A percentile compares a stretch with the other conserved stretches of the same genome.
phyloP scores from a whole-genome alignment of 2,888 invertebrate species.

The Seira sanloemensis region DNA sequence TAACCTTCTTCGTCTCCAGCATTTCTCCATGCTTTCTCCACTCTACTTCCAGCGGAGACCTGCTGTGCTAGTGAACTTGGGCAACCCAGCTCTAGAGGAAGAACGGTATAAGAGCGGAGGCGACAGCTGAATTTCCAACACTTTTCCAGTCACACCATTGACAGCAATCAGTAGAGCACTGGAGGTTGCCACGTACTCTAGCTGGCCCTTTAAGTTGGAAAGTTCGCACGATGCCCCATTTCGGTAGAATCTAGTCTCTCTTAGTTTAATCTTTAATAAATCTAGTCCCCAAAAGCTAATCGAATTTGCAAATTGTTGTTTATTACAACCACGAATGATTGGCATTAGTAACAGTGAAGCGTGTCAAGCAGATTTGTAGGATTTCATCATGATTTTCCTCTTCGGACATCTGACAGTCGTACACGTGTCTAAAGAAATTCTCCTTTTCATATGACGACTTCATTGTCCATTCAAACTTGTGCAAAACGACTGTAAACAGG shows the following conservation, averaged over 20 bases:
- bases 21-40: not conserved
- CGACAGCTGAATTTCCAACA: not conserved
- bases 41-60: not conserved
- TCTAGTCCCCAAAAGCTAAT: no score
- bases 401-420: not conserved
- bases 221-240: not conserved
- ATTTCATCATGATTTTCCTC: not conserved
- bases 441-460: no score
- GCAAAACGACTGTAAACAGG: not conserved
- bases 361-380: not conserved
- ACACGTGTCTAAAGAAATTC: not conserved
- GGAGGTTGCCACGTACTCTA: not conserved
- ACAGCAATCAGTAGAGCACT: not conserved
- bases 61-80: slow-evolving; percentile 11
- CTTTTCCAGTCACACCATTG: not conserved
- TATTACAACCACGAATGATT: not conserved
- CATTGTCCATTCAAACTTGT: not conserved
- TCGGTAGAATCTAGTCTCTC: no score
- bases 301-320: not conserved
- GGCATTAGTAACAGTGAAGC: no score
- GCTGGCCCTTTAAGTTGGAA: not conserved
- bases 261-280: no score
- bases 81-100: not conserved
- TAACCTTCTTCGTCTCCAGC: not conserved
- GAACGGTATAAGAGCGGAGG: not conserved